Evolutionary conservation across 2,113 vertebrate species (phyloP).

Genomic region (Cettia cetti): DNA sequence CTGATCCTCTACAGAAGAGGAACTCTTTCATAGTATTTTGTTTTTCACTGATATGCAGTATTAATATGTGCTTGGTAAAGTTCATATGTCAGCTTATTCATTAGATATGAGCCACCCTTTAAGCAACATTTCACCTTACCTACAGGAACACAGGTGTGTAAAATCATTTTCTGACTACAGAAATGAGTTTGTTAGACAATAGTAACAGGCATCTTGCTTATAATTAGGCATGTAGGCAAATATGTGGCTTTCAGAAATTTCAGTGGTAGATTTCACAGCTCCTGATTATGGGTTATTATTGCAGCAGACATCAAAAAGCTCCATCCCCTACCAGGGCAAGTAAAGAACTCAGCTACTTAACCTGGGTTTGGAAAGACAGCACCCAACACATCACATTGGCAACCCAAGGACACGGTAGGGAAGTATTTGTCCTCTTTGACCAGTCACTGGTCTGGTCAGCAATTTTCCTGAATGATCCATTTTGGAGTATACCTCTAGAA

Average conservation of each 20-base stretch:
- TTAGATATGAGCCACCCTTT: not conserved
- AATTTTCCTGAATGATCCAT: not conserved
- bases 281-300: not conserved
- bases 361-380: not conserved
- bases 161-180: not conserved
- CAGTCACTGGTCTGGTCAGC: not conserved
- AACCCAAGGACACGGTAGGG: not conserved
- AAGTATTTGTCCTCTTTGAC: not conserved
- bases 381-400: not conserved
- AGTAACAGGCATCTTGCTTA: not conserved
- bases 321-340: not conserved
- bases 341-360: not conserved
- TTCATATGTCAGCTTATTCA: not conserved
- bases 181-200: not conserved
- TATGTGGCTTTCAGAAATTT: not conserved
- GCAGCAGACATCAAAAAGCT: not conserved
- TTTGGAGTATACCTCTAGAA: not conserved
- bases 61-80: not conserved
- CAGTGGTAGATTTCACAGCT: not conserved
- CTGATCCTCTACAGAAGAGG: not conserved
- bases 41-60: not conserved
- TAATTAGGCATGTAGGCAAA: not conserved
- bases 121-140: not conserved
- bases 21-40: not conserved
- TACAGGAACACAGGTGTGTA: not conserved